phyloP scores from a whole-genome alignment of 2,888 invertebrate species.

The Galeruca laticollis region DNA sequence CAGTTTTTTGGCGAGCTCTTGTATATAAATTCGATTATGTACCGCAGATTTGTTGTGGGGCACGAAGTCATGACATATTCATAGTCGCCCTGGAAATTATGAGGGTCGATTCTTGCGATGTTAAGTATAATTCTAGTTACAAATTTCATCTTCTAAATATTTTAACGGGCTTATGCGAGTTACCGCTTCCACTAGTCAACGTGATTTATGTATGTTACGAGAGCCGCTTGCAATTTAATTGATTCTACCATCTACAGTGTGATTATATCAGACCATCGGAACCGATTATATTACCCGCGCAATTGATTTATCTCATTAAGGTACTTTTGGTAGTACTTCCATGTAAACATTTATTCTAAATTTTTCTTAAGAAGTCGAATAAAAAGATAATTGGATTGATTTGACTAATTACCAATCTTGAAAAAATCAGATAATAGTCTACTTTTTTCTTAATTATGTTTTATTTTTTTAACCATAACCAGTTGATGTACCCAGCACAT shows the following conservation, averaged over 20 bases:
- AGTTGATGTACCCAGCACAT: too few species aligned
- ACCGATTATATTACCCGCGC: conserved; percentile 5
- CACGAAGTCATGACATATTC: conserved; percentile 64
- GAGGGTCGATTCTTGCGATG: conserved; percentile 60
- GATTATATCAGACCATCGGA: conserved; percentile 21
- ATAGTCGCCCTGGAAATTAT: conserved; percentile 62
- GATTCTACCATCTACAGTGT: conserved; percentile 35
- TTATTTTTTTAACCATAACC: too few species aligned
- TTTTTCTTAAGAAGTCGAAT: too few species aligned
- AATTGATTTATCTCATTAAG: not conserved
- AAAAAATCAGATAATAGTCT: too few species aligned
- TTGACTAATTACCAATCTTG: too few species aligned
- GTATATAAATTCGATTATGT: conserved; percentile 68
- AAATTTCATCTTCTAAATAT: conserved; percentile 65
- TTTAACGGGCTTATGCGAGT: conserved; percentile 63
- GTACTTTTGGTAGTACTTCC: not conserved
- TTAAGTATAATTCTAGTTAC: conserved; percentile 65
- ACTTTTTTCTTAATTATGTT: too few species aligned
- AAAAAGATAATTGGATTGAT: too few species aligned
- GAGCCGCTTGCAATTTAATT: conserved; percentile 36
- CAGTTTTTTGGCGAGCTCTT: conserved; percentile 64
- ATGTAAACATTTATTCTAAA: too few species aligned
- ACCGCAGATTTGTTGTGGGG: conserved; percentile 67
- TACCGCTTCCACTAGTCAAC: conserved; percentile 51
- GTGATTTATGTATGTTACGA: conserved; percentile 40